Base-by-base conservation (phyloP, 1,140 invertebrate genomes). In the Microplitis demolitor region DNA sequence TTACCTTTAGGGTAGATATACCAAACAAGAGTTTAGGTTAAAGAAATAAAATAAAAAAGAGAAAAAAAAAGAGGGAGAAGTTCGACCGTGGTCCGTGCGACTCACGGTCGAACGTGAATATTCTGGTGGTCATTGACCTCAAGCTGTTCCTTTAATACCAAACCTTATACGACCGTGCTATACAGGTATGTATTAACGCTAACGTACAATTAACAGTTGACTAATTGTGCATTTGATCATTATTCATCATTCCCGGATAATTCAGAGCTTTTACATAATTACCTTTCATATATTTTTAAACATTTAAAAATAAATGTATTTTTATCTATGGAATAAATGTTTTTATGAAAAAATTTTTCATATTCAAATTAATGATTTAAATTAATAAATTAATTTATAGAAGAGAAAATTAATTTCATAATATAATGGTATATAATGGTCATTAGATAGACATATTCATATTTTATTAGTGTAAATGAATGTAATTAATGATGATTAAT, bases 71-170 rank as follows among this genome's bases (percentile, higher is more conserved):
- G 35, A n/a, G 31, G 51, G 34, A 53, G 56, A 37, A 62, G 54
- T 63, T 53, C 34, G 66, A 78, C 78, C 76, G 74, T 70, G 66
- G 76, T 79, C 75, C 78, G 76, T 66, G 73, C 72, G 67, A 77
- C 75, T 79, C 75, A 77, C 76, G 79, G 77, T 77, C 79, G 77
- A 82, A 84, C 79, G 82, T 84, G 81, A 84, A 85, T 85, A 84
- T 85, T 85, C 81, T 78, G 76, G 78, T 84, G 83, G 84, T 85
- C 84, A 74, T 82, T 81, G 83, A 85, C 82, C 84, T 78, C 79
- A 34, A 61, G 45, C 69, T 76, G 78, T 79, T 79, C 78, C 82
- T 84, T 83, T 83, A 78, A 78, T 78, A 80, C 83, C 81, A 78
- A 85, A 85, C 81, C 74, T 78, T 80, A 81, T 75, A 75, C 77